phyloP scores from a whole-genome alignment of 2,113 vertebrate genomes.

The Dissostichus mawsoni region DNA sequence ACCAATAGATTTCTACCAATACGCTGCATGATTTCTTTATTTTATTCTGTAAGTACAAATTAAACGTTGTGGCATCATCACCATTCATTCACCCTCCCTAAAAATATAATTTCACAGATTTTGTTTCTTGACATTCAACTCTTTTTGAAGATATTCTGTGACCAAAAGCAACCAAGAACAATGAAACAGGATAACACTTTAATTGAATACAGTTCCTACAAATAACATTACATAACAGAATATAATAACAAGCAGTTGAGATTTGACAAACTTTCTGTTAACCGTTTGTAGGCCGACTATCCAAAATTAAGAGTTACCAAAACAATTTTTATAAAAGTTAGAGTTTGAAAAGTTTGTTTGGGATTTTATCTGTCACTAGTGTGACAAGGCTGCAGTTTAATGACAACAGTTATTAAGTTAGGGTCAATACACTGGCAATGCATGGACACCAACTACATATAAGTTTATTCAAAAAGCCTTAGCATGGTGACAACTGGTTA shows the following conservation, averaged over 20 bases:
- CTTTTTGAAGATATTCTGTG: background rate
- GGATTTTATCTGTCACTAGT: background rate
- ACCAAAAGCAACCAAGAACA: background rate
- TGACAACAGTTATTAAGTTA: background rate
- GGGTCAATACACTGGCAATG: background rate
- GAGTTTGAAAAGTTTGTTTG: background rate
- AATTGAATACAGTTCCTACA: too few species aligned
- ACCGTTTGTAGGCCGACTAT: too few species aligned
- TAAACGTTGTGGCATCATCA: background rate
- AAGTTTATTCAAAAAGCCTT: background rate
- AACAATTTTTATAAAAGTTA: background rate
- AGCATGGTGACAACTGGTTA: background rate
- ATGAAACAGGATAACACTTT: too few species aligned
- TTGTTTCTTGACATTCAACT: background rate
- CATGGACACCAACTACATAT: background rate
- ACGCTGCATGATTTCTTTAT: background rate
- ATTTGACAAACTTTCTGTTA: too few species aligned
- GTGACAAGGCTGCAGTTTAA: constrained; percentile 5
- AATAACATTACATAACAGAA: too few species aligned
- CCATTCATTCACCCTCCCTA: too few species aligned
- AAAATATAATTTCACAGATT: background rate
- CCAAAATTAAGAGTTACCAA: background rate
- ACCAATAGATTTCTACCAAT: background rate
- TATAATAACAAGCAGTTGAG: too few species aligned
- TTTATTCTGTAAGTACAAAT: background rate